Percentiles rank a stretch among this genome's conserved stretches.
These are phyloP conservation scores for Hypsibius dujardini DNA, from an alignment of 1,140 invertebrate species.

Conservation along the genomic window DNA sequence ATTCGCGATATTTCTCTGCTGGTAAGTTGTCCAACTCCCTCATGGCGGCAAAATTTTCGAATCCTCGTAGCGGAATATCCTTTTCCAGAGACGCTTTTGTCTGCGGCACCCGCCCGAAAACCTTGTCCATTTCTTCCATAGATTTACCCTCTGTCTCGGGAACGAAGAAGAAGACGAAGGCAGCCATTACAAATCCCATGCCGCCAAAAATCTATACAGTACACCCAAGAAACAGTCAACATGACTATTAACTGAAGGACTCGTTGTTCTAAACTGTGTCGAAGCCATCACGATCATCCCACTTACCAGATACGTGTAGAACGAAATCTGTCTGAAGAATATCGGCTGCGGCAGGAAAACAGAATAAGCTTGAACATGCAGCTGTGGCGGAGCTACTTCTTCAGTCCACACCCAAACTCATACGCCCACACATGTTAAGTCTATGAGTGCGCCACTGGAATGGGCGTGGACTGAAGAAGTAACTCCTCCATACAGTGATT, in stretches of 20 bases:
- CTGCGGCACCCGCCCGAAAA: conserved; percentile 29
- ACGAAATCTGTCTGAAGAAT: neutral
- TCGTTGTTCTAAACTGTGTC: neutral
- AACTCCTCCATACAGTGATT: too few relatives aligned
- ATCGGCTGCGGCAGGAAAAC: neutral
- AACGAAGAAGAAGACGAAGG: conserved; percentile 61
- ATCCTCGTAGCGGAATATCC: too few relatives aligned
- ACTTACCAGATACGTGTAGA: neutral
- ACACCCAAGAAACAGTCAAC: conserved; percentile 30
- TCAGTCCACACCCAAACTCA: too few relatives aligned
- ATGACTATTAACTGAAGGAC: neutral
- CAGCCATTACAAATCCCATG: conserved; percentile 50
- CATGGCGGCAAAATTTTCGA: too few relatives aligned
- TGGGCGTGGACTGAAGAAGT: too few relatives aligned
- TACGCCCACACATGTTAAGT: too few relatives aligned
- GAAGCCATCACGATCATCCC: neutral
- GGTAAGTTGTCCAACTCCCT: too few relatives aligned
- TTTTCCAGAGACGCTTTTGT: too few relatives aligned
- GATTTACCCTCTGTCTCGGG: conserved; percentile 76
- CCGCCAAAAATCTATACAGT: conserved; percentile 55
- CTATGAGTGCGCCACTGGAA: too few relatives aligned
- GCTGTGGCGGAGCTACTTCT: too few relatives aligned
- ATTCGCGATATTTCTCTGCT: too few relatives aligned
- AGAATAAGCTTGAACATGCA: too few relatives aligned
- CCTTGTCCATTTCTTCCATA: conserved; percentile 59